phyloP scores from a whole-genome alignment of 1,140 invertebrate genomes.

The Lycorma delicatula region DNA sequence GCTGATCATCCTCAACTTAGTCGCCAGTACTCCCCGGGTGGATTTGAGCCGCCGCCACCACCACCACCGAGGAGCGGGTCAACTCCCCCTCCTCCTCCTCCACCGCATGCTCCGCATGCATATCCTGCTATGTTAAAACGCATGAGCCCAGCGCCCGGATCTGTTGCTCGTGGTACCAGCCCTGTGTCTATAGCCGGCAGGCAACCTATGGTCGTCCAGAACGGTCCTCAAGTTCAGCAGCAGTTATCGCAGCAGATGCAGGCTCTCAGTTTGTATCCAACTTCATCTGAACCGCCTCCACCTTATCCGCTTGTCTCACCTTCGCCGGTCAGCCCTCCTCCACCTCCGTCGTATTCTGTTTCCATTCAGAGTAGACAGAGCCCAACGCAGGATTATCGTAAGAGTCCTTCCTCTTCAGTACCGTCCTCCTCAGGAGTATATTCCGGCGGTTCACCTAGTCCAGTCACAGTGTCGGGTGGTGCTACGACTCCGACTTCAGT shows the following conservation, averaged over 20 bases:
- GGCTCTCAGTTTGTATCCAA: constrained; percentile 57
- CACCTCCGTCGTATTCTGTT: constrained; percentile 71
- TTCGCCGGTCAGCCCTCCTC: constrained; percentile 52
- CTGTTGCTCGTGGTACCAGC: constrained; percentile 60
- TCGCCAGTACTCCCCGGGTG: constrained; percentile 57
- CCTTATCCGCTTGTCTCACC: constrained; percentile 59
- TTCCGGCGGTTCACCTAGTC: constrained; percentile 71
- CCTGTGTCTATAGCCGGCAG: constrained; percentile 53
- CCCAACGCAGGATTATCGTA: constrained; percentile 70
- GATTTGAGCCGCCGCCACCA: constrained; percentile 40
- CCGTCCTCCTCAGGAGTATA: constrained; percentile 72
- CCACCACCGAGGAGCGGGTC: constrained; percentile 43
- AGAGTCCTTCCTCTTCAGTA: constrained; percentile 67
- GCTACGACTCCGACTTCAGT: constrained; percentile 50
- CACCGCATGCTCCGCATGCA: constrained; percentile 52
- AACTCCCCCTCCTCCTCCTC: constrained; percentile 60
- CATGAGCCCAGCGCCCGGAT: constrained; percentile 69
- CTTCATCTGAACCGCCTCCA: constrained; percentile 47
- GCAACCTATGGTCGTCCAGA: constrained; percentile 72
- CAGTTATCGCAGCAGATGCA: constrained; percentile 80
- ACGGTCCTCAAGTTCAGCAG: constrained; percentile 71
- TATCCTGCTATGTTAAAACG: constrained; percentile 73
- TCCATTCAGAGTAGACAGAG: constrained; percentile 80
- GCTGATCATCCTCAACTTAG: constrained; percentile 39
- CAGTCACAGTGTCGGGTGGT: constrained; percentile 55